Conservation (phyloP, 2,797 vertebrate genomes). For the Gymnothorax javanicus region DNA sequence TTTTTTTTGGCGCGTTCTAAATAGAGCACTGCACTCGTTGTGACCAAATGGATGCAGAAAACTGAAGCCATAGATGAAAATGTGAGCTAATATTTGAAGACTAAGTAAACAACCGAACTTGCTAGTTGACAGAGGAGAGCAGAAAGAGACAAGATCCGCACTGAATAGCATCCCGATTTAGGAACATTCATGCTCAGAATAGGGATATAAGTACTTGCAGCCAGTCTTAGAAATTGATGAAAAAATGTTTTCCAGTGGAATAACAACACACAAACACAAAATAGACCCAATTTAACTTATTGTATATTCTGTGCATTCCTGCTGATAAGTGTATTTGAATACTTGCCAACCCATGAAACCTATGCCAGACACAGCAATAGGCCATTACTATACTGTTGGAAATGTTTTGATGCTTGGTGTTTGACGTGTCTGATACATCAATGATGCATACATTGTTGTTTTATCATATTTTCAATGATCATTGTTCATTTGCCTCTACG, state of each 20-base stretch:
- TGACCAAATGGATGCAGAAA: background rate
- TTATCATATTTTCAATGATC: background rate
- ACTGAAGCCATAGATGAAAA: background rate
- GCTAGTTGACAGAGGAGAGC: background rate
- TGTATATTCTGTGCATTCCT: too few relatives aligned
- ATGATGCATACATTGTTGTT: background rate
- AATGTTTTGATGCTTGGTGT: background rate
- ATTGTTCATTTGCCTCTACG: background rate
- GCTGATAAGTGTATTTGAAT: too few relatives aligned
- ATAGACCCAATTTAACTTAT: background rate
- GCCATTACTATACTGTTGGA: too few relatives aligned
- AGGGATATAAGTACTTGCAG: too few relatives aligned
- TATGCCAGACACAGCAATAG: background rate
- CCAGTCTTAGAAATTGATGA: background rate
- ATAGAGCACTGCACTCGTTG: background rate
- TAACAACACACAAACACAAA: background rate
- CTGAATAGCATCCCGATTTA: background rate
- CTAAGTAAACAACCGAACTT: background rate
- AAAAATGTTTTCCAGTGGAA: background rate
- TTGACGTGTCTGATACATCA: background rate
- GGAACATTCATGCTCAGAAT: background rate
- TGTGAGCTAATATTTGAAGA: constrained; percentile 11
- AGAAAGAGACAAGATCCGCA: background rate
- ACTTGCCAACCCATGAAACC: too few relatives aligned
- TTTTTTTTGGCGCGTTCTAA: background rate